These are phyloP conservation scores for Molossus molossus DNA, from an alignment of 2,797 vertebrate species.

Conservation along the genomic window DNA sequence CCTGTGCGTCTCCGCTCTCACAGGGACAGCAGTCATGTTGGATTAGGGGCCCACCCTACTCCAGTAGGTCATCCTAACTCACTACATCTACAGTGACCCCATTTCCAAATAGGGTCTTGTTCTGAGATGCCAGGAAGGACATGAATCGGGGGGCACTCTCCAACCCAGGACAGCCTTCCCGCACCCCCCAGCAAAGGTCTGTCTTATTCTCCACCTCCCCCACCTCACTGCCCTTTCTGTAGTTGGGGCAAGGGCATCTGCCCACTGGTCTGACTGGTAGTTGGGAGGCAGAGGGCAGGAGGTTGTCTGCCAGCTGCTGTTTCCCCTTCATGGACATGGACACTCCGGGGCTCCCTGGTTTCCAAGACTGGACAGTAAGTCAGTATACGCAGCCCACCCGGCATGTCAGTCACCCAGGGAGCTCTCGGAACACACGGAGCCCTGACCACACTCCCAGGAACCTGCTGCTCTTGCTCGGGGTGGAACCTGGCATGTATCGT, in stretches of 20 bases:
- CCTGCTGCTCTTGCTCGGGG: background rate
- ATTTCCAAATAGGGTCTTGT: background rate
- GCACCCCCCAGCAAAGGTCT: background rate
- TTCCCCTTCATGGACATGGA: background rate
- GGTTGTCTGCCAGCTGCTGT: background rate
- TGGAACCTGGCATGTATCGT: background rate
- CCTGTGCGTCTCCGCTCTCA: background rate
- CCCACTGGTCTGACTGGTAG: background rate
- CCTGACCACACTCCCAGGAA: background rate
- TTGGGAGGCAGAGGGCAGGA: background rate
- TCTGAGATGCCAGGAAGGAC: constrained; percentile 13
- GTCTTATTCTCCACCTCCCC: background rate
- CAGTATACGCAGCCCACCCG: background rate
- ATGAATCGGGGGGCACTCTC: background rate
- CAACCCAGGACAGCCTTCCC: background rate
- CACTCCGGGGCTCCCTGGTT: background rate
- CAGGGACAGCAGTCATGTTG: background rate
- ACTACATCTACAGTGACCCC: background rate
- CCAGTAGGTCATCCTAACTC: background rate
- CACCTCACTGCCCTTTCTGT: background rate
- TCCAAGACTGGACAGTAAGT: background rate
- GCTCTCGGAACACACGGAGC: background rate
- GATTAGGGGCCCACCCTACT: background rate
- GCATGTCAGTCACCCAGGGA: background rate
- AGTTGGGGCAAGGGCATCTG: background rate